Percentiles rank a stretch among this genome's conserved stretches.
These are phyloP conservation scores for Thermophis baileyi DNA, from an alignment of 2,113 vertebrate species.

Conservation along the genomic window DNA sequence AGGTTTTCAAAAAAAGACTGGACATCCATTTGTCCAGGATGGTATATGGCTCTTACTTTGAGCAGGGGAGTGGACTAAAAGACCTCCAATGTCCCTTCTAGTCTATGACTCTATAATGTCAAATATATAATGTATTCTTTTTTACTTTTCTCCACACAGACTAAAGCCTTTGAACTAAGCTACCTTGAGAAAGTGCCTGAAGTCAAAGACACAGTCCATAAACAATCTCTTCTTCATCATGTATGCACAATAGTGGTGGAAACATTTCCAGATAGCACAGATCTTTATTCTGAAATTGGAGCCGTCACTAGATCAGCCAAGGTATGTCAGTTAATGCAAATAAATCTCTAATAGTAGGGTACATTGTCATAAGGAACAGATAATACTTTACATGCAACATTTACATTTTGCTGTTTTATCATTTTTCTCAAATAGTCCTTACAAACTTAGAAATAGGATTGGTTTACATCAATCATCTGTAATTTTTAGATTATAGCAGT, in stretches of 20 bases:
- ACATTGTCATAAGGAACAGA: neutral
- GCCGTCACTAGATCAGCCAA: slow-evolving; percentile 95
- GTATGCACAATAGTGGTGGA: slow-evolving; percentile 93
- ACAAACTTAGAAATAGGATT: neutral
- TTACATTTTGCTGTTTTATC: neutral
- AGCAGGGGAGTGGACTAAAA: neutral
- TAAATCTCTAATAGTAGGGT: neutral
- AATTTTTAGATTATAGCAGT: slow-evolving; percentile 30
- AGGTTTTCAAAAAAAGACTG: neutral
- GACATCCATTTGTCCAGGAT: neutral
- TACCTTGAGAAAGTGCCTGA: slow-evolving; percentile 99
- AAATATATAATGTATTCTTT: neutral
- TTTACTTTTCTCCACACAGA: slow-evolving; percentile 65
- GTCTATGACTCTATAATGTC: neutral
- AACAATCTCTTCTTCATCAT: slow-evolving; percentile 95
- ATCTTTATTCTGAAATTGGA: slow-evolving; percentile 96
- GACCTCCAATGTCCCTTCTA: neutral
- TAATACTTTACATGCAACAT: neutral
- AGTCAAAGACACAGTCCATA: slow-evolving; percentile 97
- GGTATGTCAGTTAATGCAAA: slow-evolving; percentile 65
- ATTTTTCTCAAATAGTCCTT: neutral
- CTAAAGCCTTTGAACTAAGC: slow-evolving; percentile 96
- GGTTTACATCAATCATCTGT: slow-evolving; percentile 25
- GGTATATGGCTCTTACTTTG: neutral
- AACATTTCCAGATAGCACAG: slow-evolving; percentile 94